Evolutionary conservation across 1,140 invertebrate species (phyloP), one percentile per base, ranked within the genome.

Genomic region (Metaphire vulgaris): DNA sequence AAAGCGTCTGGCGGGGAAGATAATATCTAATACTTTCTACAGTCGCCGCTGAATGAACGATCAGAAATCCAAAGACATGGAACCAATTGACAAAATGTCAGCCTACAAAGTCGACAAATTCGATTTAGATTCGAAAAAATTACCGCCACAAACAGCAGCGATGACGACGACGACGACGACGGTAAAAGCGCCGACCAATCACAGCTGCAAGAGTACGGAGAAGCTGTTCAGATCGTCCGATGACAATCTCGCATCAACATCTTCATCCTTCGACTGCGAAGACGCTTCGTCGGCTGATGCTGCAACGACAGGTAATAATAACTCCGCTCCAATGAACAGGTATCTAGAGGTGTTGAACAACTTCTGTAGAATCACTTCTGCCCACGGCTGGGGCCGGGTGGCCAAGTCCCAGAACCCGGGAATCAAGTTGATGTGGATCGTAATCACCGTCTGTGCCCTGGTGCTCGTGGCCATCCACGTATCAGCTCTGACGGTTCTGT

Each of bases 351-450:
- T 56, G 41, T 21, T 56, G 41, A 21, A 14, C 6, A 26, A 69
- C 2, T 69, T 69, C 67, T 69, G 67, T 69, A 69, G 2, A 30
- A 6, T 26, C n/a, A 72, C 70, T 29, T 29, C 70, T 2, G 70
- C 70, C 30, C 70, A 72, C 32, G 70, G 70, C 2, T 72, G 70
- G 70, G 70, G 70, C 29, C 26, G 70, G 15, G 70, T 72, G n/a
- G 33, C 26, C 29, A 72, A 32, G 32, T 26, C 70, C 12, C 70
- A 6, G n/a, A 32, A 16, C 6, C 2, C 16, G 33, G n/a, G 32
- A 12, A 15, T 31, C n/a, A n/a, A 33, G 33, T 12, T 31, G 33
- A 15, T 72, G 2, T 72, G 70, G 70, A 26, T 31, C 32, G 70
- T n/a, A 32, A 72, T 72, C 32, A 72, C 70, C n/a, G 32, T 72